Conservation (phyloP, 1,140 invertebrate genomes). For the Zaprionus taronus region DNA sequence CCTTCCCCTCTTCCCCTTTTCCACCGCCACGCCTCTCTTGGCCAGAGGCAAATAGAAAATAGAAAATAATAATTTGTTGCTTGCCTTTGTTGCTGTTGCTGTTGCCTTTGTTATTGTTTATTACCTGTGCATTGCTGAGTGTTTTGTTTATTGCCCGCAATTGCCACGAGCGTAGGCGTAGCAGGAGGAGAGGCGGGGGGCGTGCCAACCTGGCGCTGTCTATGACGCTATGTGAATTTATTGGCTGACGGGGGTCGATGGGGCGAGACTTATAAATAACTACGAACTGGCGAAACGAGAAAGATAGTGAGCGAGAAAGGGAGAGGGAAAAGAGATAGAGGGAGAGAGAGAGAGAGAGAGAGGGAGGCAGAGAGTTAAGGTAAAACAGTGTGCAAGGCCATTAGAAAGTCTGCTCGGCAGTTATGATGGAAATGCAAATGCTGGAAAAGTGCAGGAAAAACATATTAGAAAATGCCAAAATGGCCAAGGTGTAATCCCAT, state of each 20-base stretch:
- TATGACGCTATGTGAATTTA: constrained; percentile 63
- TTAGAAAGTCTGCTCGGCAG: neutral
- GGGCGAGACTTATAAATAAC: constrained; percentile 63
- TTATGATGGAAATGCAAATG: constrained; percentile 2
- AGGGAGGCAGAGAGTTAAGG: neutral
- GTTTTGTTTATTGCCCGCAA: constrained; percentile 67
- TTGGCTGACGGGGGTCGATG: constrained; percentile 58
- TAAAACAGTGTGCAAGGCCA: neutral
- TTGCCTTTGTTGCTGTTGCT: constrained; percentile 17
- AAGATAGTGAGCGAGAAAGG: neutral
- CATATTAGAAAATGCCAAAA: constrained; percentile 9
- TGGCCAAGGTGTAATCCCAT: neutral
- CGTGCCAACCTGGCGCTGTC: constrained; percentile 22
- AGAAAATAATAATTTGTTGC: constrained; percentile 36
- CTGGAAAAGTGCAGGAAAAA: constrained; percentile 15
- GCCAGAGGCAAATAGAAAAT: neutral
- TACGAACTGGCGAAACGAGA: constrained; percentile 36
- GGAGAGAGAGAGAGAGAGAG: neutral
- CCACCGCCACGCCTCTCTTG: neutral
- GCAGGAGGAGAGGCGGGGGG: no score
- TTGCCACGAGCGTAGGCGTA: constrained; percentile 27
- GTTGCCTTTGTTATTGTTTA: constrained; percentile 62
- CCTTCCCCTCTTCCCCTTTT: neutral
- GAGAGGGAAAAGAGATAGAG: neutral
- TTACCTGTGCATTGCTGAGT: constrained; percentile 67